Evolutionary conservation across 2,888 invertebrate genomes (phyloP).

Genomic region (Leistus spinibarbis): DNA sequence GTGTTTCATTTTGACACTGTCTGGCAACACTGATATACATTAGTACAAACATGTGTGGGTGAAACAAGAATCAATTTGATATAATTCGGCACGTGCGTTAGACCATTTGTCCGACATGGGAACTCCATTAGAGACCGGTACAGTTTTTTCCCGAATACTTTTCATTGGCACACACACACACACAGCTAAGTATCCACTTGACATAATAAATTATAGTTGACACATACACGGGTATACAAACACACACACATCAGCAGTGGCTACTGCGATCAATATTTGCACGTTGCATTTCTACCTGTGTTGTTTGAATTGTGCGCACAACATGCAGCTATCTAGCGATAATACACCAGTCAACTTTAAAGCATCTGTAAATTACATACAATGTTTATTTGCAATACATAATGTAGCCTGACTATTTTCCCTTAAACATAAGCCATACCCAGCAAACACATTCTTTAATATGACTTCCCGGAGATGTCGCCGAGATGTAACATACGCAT

Average conservation of each 20-base stretch:
- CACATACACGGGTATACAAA: conserved; percentile 13
- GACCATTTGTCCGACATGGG: conserved; percentile 30
- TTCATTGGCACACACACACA: neutral
- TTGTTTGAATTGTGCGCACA: neutral
- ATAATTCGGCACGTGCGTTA: conserved; percentile 19
- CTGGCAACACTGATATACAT: too few relatives aligned
- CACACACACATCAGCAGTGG: neutral
- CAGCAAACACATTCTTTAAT: too few relatives aligned
- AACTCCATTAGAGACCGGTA: conserved; percentile 32
- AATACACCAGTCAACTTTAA: too few relatives aligned
- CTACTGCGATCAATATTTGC: neutral
- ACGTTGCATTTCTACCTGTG: neutral
- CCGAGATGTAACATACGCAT: too few relatives aligned
- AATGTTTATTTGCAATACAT: too few relatives aligned
- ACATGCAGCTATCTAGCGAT: too few relatives aligned
- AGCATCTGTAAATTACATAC: too few relatives aligned
- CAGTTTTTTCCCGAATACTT: neutral
- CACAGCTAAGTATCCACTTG: conserved; percentile 28
- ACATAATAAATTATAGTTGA: conserved; percentile 32
- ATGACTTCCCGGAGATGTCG: too few relatives aligned
- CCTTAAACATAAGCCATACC: too few relatives aligned
- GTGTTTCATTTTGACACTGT: too few relatives aligned
- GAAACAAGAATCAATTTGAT: conserved; percentile 36
- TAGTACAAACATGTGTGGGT: too few relatives aligned
- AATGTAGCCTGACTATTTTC: too few relatives aligned